Evolutionary conservation across 2,888 invertebrate genomes (phyloP).

Genomic region (Polydrusus pterygomalis): DNA sequence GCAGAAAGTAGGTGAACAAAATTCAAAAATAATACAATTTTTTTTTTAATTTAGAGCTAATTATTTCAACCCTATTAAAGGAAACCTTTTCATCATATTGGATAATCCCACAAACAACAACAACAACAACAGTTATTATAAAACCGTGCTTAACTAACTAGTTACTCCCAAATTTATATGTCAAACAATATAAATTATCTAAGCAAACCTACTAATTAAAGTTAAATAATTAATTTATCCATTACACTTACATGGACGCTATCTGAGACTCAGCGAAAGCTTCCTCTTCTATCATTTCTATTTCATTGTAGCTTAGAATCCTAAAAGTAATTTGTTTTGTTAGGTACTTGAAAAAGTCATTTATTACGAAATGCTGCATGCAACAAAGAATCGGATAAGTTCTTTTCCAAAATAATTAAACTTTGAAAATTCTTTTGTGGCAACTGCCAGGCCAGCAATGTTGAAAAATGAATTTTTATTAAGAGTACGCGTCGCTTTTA

Average conservation of each 20-base stretch:
- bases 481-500: too few species aligned
- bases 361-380: neutral
- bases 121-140: too few species aligned
- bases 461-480: too few species aligned
- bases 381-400: neutral
- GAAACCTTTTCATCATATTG: too few species aligned
- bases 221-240: conserved; percentile 7
- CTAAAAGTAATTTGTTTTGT: conserved; percentile 68
- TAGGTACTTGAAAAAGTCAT: neutral
- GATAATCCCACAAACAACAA: too few species aligned
- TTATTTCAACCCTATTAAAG: too few species aligned
- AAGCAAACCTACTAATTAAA: conserved; percentile 19
- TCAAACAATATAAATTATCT: conserved; percentile 17
- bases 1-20: too few species aligned
- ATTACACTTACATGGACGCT: conserved; percentile 74
- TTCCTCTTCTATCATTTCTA: conserved; percentile 80
- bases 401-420: neutral
- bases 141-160: neutral
- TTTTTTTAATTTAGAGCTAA: too few species aligned
- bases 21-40: too few species aligned
- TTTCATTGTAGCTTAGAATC: conserved; percentile 82
- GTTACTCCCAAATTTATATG: neutral
- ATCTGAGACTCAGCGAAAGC: conserved; percentile 87
- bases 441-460: too few species aligned
- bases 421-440: neutral